These are phyloP conservation scores for Rousettus madagascariensis DNA, from an alignment of 2,797 vertebrate species.

Conservation along the genomic window DNA sequence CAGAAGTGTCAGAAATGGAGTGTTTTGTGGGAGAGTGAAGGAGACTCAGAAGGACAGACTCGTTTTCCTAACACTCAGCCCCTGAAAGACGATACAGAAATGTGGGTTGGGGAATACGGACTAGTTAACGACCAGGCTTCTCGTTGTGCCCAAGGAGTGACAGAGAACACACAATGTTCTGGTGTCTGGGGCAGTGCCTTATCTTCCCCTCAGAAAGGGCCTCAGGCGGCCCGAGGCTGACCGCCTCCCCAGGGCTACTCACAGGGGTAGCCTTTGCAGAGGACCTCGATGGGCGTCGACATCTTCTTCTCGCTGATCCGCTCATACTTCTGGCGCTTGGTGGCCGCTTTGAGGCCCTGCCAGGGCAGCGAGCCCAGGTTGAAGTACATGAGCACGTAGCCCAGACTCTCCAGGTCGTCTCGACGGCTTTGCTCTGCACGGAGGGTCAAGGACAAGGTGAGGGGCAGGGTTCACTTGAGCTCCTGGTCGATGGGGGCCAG, in stretches of 20 bases:
- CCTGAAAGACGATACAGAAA: rapidly evolving
- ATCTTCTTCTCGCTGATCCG: constrained; percentile 99
- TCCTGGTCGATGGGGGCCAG: not conserved
- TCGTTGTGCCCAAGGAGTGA: rapidly evolving
- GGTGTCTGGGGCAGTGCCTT: not conserved
- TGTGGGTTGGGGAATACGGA: rapidly evolving
- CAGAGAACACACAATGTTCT: rapidly evolving
- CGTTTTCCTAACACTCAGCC: not conserved
- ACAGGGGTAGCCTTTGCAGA: constrained; percentile 99
- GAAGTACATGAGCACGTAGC: constrained; percentile 99
- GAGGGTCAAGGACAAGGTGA: not conserved
- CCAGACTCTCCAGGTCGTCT: constrained; percentile 98
- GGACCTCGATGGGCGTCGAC: constrained; percentile 98
- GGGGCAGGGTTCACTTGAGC: not conserved
- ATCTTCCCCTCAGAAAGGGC: not conserved
- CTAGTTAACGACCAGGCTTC: not conserved
- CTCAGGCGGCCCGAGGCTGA: not conserved
- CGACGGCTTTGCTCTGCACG: constrained; percentile 94
- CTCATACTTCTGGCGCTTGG: constrained; percentile 99
- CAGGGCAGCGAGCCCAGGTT: constrained; percentile 99
- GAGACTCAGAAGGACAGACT: not conserved
- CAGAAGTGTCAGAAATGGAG: not conserved
- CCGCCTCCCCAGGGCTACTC: constrained; percentile 74
- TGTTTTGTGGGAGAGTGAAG: not conserved
- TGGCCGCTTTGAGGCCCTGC: constrained; percentile 99